Percentiles rank a stretch among this genome's conserved stretches.
phyloP scores from a whole-genome alignment of 2,113 vertebrate genomes.

The Chlamydotis undulata region DNA sequence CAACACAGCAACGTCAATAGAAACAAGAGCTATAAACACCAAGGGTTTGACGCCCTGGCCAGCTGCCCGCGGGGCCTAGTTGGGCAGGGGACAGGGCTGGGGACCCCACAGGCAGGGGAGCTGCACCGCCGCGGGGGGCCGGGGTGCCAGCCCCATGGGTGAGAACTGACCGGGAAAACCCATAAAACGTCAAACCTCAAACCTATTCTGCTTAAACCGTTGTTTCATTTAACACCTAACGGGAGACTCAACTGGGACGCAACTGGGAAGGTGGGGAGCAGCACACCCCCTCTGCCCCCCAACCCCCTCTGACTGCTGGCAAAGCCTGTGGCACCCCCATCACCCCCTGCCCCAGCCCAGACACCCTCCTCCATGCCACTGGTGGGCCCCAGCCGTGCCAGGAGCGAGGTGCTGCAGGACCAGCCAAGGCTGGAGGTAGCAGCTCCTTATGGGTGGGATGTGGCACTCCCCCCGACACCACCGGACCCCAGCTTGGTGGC shows the following conservation, averaged over 20 bases:
- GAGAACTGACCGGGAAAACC: slow-evolving; percentile 21
- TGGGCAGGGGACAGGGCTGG: background rate
- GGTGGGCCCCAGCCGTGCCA: background rate
- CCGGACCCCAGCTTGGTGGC: accelerated
- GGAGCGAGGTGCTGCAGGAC: background rate
- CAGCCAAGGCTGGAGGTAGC: background rate
- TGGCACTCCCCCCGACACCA: background rate
- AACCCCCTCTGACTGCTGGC: background rate
- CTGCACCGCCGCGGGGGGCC: background rate
- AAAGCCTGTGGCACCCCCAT: background rate
- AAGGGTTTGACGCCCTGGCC: slow-evolving; percentile 76
- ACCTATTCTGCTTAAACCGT: slow-evolving; percentile 39
- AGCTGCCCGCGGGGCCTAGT: slow-evolving; percentile 56
- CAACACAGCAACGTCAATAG: slow-evolving; percentile 83
- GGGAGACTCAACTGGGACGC: background rate
- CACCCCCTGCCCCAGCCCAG: background rate
- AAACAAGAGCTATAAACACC: slow-evolving; percentile 88
- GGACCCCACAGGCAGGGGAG: background rate
- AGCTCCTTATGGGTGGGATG: background rate
- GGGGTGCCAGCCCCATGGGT: background rate
- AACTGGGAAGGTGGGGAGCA: background rate
- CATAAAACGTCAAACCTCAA: slow-evolving; percentile 40
- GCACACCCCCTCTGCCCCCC: background rate
- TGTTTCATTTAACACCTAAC: slow-evolving; percentile 21
- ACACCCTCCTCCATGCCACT: accelerated